Evolutionary conservation across 2,888 invertebrate genomes (phyloP), one percentile per base, ranked within the genome.

Genomic region (Tanypteryx hageni): DNA sequence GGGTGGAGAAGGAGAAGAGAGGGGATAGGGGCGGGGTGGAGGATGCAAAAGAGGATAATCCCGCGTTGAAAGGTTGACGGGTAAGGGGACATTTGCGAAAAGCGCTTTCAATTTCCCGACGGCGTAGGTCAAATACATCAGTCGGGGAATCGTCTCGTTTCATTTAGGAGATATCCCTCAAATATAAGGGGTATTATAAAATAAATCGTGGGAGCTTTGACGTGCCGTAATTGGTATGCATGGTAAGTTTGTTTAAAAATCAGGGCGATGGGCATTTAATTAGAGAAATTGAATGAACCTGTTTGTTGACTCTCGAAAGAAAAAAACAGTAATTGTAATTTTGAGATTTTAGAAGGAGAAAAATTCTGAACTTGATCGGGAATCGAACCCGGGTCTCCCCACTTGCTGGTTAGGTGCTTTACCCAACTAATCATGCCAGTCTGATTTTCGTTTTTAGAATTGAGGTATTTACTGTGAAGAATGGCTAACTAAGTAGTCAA

Each of bases 21-120:
- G 44, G 44, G 44, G 44, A 44, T 44, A 5, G 44, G 44, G 5
- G 14, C 9, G 59, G 7, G 14, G 59, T 16, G 61, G 89, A 31
- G 44, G 31, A 44, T 31, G 10, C 22, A 44, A 64, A n/a, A 56
- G 44, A 31, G 86, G 89, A 68, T 89, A 89, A 89, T 89, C 89
- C 89, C 11, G n/a, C 89, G 64, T 18, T 89, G 64, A 64, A 64
- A 89, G 64, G 89, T 89, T 68, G 89, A 44, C 64, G 57, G 89
- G 83, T 56, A 27, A n/a, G 27, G 64, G 68, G 27, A 31, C 18
- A 44, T 89, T 89, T 68, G 64, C n/a, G 64, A 64, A 44, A 44
- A 64, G 89, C 64, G 64, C 89, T 89, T 89, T 89, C 89, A 89
- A 89, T 89, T 89, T 89, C 89, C n/a, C 64, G 89, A 56, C 27